Conservation (phyloP, 2,113 vertebrate genomes). For the Siphamia tubifer region DNA sequence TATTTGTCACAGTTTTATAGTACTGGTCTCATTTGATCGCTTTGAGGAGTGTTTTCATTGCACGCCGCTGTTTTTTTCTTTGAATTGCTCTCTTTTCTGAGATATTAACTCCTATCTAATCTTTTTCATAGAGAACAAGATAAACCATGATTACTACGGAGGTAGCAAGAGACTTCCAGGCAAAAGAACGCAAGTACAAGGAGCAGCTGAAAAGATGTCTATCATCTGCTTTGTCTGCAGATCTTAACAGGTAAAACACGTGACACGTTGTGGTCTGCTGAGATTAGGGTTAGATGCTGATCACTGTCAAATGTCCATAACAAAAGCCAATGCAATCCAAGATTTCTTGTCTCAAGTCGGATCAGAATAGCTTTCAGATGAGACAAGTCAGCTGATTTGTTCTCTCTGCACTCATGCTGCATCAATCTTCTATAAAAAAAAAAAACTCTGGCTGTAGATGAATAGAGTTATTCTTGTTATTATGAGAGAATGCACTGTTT, state of each 20-base stretch:
- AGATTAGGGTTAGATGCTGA: not conserved
- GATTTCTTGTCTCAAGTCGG: not conserved
- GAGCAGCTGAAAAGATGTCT: constrained; percentile 64
- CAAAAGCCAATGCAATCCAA: not conserved
- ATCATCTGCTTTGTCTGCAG: constrained; percentile 60
- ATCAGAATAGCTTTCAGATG: not conserved
- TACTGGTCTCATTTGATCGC: not conserved
- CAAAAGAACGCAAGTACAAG: constrained; percentile 62
- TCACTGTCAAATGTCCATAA: not conserved
- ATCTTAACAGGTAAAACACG: constrained; percentile 51
- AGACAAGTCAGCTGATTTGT: not conserved
- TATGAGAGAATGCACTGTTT: too few relatives aligned
- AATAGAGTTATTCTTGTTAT: too few relatives aligned
- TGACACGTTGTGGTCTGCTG: not conserved
- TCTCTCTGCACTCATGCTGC: too few relatives aligned
- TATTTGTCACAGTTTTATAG: not conserved
- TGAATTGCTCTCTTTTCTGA: not conserved
- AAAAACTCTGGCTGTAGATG: too few relatives aligned
- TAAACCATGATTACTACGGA: constrained; percentile 58
- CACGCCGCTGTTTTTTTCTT: not conserved
- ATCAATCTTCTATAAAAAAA: too few relatives aligned
- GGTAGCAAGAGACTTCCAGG: constrained; percentile 55
- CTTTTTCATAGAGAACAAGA: not conserved
- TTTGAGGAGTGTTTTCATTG: not conserved
- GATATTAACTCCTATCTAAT: not conserved